These are phyloP conservation scores for Hyaena hyaena DNA, from an alignment of 2,113 vertebrate species.

Conservation along the genomic window DNA sequence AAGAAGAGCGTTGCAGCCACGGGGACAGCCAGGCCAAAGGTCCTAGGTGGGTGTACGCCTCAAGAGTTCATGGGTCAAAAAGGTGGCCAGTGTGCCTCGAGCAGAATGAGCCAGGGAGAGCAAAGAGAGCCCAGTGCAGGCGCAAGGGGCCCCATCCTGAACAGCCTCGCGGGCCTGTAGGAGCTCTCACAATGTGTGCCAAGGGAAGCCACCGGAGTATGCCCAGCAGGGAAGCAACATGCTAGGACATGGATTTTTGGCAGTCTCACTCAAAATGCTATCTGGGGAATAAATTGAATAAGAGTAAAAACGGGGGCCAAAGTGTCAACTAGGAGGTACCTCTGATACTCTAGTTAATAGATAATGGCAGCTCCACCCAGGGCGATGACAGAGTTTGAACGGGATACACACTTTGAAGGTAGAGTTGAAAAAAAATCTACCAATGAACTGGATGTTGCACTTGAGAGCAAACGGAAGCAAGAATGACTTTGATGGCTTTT, in stretches of 20 bases:
- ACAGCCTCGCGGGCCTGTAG: too few species aligned
- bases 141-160: rapidly evolving
- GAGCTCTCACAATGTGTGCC: not conserved
- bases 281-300: not conserved
- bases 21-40: not conserved
- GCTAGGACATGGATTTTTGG: not conserved
- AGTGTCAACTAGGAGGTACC: not conserved
- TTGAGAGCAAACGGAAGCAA: not conserved
- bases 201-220: not conserved
- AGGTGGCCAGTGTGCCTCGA: not conserved
- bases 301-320: not conserved
- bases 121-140: not conserved
- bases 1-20: not conserved
- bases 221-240: too few species aligned
- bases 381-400: not conserved
- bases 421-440: not conserved
- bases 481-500: not conserved
- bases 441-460: not conserved
- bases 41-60: rapidly evolving
- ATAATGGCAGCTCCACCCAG: not conserved
- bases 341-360: too few species aligned
- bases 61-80: not conserved
- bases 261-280: not conserved
- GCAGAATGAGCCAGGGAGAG: not conserved
- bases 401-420: not conserved